phyloP scores from a whole-genome alignment of 2,888 invertebrate species.

The Poecilobothrus nobilitatus region DNA sequence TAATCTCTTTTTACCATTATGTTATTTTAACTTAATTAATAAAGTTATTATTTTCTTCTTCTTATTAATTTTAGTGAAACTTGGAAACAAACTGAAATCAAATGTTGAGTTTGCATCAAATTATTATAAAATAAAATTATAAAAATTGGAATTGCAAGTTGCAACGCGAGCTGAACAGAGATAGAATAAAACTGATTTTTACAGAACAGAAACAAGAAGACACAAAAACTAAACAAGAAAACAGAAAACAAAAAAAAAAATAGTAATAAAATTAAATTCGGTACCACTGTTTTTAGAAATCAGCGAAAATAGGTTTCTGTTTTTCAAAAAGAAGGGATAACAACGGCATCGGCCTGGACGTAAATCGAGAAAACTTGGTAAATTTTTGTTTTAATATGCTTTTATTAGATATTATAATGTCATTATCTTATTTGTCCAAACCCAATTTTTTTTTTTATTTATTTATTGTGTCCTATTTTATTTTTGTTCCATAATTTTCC shows the following conservation, averaged over 20 bases:
- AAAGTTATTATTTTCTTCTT: not conserved
- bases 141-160: not conserved
- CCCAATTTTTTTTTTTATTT: too few species aligned
- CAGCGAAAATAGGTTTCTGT: constrained; percentile 22
- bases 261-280: not conserved
- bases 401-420: not conserved
- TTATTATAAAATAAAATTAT: not conserved
- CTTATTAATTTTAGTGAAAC: not conserved
- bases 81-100: not conserved
- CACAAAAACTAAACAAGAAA: not conserved
- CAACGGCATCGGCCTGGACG: constrained; percentile 23
- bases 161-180: not conserved
- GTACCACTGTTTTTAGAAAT: constrained; percentile 8
- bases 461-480: not conserved
- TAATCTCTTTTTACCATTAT: not conserved
- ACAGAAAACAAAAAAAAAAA: not conserved
- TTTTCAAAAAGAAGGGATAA: constrained; percentile 21
- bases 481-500: not conserved
- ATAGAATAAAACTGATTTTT: too few species aligned
- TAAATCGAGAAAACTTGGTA: constrained; percentile 22
- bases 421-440: too few species aligned
- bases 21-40: not conserved
- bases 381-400: not conserved
- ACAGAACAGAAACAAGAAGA: not conserved
- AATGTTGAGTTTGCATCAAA: not conserved